Base-by-base conservation (phyloP, 2,797 vertebrate species). In the Carduelis carduelis region DNA sequence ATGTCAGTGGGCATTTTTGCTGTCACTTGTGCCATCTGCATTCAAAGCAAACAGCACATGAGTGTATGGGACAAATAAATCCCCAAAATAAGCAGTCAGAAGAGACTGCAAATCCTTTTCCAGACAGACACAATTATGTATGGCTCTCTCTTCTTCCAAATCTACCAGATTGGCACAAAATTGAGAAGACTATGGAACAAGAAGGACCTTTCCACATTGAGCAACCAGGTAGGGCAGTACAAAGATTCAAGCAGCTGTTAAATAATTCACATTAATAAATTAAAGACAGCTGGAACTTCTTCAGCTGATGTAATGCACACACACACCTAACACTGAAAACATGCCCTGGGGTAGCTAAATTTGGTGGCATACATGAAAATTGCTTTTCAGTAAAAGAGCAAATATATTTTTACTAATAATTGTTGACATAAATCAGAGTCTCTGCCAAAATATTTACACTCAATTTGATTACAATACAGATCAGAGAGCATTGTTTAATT, bases 401-500 rank as follows among this genome's bases (percentile, higher is more conserved):
- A 95, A 85, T 78, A 88, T 65, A 82, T 68, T 93, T 94, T 95
- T 66, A 85, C 77, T 95, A 94, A 90, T 94, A 95, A 87, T 70
- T 61, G 56, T 81, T 94, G 70, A 83, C 77, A 89, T 61, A 94
- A 95, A 92, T 92, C 52, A 83, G 66, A 91, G 59, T 49, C 35
- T 39, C 56, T 91, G 82, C 53, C 84, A 96, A 95, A 96, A 96
- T 92, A 96, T 92, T 83, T 95, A 92, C 80, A 78, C 74, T 83
- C 57, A 86, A 66, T 94, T 87, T 93, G 83, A 95, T 50, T 82
- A 96, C 79, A 65, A 92, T 85, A 85, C 49, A 34, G 69, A 96
- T 78, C 72, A 88, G 47, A 88, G 41, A 84, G 64, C 47, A 94
- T n/a, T 96, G 96, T 94, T 93, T 92, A 76, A 94, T 94, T 95